Percentiles rank a stretch among this genome's conserved stretches.
Conservation (phyloP, 2,113 vertebrate species). For the Campylomormyrus tamandua region DNA sequence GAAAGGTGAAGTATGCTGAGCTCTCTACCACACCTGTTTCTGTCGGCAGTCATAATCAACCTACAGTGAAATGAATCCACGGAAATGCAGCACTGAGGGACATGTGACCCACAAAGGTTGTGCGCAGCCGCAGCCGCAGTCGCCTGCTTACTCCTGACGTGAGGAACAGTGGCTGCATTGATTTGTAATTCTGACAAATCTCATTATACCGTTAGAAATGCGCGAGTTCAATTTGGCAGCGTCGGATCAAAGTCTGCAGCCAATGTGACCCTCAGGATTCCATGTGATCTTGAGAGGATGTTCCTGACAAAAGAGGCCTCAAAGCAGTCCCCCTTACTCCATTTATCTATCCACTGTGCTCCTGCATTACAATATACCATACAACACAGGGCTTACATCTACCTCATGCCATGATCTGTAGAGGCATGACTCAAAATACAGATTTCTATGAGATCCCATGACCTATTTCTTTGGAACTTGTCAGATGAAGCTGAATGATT, state of each 20-base stretch:
- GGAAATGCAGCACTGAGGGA: constrained; percentile 31
- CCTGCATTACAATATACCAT: not conserved
- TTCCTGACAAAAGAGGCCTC: not conserved
- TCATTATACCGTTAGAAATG: constrained; percentile 52
- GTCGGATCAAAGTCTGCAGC: not conserved
- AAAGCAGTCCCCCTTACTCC: not conserved
- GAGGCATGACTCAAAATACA: not conserved
- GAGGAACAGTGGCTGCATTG: constrained; percentile 57
- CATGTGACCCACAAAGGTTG: constrained; percentile 43
- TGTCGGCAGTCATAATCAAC: not conserved
- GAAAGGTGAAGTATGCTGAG: not conserved
- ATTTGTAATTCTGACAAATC: constrained; percentile 60
- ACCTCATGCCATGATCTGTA: not conserved
- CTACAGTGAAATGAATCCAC: not conserved
- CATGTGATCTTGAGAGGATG: not conserved
- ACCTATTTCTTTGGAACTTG: not conserved
- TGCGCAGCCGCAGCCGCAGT: constrained; percentile 55
- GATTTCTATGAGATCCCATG: not conserved
- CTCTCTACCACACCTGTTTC: not conserved
- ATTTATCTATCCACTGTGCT: not conserved
- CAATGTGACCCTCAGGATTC: not conserved
- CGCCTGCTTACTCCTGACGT: constrained; percentile 52
- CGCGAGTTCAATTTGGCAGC: constrained; percentile 39
- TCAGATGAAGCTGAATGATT: not conserved
- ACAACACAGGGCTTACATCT: not conserved